These are phyloP conservation scores for Drosophila equinoxialis DNA, from an alignment of 1,140 invertebrate species.

Conservation along the genomic window DNA sequence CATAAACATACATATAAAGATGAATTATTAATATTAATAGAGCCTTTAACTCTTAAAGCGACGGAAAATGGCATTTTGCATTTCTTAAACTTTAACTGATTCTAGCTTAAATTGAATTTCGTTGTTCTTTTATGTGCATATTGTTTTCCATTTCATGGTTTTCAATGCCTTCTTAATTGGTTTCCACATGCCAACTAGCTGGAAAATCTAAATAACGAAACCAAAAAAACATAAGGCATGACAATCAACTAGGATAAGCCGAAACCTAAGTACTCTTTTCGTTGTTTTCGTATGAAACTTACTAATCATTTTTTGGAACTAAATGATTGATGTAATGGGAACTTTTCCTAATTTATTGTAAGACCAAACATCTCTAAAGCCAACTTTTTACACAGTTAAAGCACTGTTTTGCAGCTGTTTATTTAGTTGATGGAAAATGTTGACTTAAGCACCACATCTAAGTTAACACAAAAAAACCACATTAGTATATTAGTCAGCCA, in stretches of 20 bases:
- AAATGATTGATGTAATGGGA: too few species aligned
- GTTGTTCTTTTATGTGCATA: not conserved
- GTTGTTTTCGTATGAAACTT: too few species aligned
- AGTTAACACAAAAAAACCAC: not conserved
- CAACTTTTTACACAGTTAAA: not conserved
- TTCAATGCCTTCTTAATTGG: constrained; percentile 2
- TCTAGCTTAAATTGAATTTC: not conserved
- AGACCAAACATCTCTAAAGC: too few species aligned
- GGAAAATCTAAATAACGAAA: not conserved
- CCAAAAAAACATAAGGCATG: not conserved
- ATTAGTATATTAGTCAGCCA: not conserved
- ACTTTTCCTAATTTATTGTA: too few species aligned
- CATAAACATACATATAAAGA: too few species aligned
- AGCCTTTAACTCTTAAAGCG: not conserved
- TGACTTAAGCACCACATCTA: not conserved
- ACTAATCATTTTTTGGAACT: too few species aligned
- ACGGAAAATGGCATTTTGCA: not conserved
- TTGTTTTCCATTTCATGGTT: not conserved
- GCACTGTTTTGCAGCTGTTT: not conserved
- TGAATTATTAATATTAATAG: too few species aligned
- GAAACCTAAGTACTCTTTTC: not conserved
- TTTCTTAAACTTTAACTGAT: not conserved
- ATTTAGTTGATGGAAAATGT: too few species aligned
- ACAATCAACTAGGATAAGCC: not conserved
- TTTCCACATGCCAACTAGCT: constrained; percentile 2